These are phyloP conservation scores for Cryptocephalus primarius DNA, from an alignment of 2,888 invertebrate species.

Conservation along the genomic window DNA sequence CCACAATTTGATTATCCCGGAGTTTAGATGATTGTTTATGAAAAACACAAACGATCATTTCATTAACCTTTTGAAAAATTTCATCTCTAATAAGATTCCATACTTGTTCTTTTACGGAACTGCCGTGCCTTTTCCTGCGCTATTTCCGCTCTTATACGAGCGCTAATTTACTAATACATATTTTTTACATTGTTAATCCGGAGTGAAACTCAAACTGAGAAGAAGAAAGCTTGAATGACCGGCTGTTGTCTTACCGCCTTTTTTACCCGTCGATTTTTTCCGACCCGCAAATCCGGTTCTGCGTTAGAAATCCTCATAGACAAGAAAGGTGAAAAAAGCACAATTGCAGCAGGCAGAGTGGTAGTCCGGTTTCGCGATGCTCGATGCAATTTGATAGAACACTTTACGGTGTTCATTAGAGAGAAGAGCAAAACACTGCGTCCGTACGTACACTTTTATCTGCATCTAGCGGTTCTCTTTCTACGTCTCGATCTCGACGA, in stretches of 20 bases:
- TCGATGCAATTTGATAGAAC: conserved; percentile 19
- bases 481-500: conserved; percentile 17
- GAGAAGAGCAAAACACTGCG: conserved; percentile 20
- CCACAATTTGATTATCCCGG: too few species aligned
- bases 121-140: too few species aligned
- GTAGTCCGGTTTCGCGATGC: conserved; percentile 10
- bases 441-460: conserved; percentile 19
- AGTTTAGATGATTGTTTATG: too few species aligned
- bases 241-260: conserved; percentile 5
- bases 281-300: conserved; percentile 8
- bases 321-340: conserved; percentile 9
- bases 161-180: too few species aligned
- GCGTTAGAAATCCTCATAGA: conserved; percentile 11
- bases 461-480: conserved; percentile 25
- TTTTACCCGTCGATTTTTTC: too few species aligned
- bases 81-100: too few species aligned
- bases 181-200: too few species aligned
- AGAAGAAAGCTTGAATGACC: conserved; percentile 1
- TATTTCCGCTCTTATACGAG: too few species aligned
- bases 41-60: too few species aligned
- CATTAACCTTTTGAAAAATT: too few species aligned
- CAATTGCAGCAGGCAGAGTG: conserved; percentile 12
- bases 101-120: too few species aligned
- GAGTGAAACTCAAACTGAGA: too few species aligned
- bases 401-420: conserved; percentile 28